These are phyloP conservation scores for Odontamblyopus lacepedii DNA, from an alignment of 2,797 vertebrate genomes.

Conservation along the genomic window DNA sequence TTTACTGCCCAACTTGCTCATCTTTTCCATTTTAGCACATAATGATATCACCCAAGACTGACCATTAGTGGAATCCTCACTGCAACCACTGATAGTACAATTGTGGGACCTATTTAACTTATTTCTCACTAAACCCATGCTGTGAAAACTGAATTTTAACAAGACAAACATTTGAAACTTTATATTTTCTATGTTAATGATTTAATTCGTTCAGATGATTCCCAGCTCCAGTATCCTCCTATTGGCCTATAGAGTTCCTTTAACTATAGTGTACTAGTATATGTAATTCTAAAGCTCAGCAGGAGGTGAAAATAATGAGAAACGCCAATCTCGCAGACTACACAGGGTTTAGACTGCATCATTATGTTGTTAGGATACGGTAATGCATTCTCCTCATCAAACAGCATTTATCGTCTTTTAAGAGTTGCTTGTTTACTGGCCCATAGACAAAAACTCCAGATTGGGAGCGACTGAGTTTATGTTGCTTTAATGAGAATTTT, in stretches of 20 bases:
- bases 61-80: not conserved
- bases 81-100: not conserved
- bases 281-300: slow-evolving; percentile 32
- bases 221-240: not conserved
- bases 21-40: not conserved
- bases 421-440: slow-evolving; percentile 21
- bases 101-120: not conserved
- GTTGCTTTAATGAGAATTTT: slow-evolving; percentile 14
- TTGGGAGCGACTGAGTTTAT: slow-evolving; percentile 13
- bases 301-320: slow-evolving; percentile 50
- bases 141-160: not conserved
- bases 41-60: not conserved
- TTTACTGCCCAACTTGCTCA: not conserved
- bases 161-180: slow-evolving; percentile 21
- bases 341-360: slow-evolving; percentile 11
- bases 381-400: slow-evolving; percentile 15
- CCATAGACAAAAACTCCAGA: not conserved
- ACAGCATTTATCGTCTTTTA: slow-evolving; percentile 19
- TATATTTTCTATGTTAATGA: slow-evolving; percentile 3
- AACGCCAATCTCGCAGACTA: slow-evolving; percentile 15
- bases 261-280: not conserved
- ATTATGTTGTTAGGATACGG: slow-evolving; percentile 10
- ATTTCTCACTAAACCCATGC: not conserved
- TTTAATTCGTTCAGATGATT: not conserved
- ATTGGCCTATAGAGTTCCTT: slow-evolving; percentile 20